Base-by-base conservation (phyloP, 2,888 invertebrate species). In the Acrobasis suavella region DNA sequence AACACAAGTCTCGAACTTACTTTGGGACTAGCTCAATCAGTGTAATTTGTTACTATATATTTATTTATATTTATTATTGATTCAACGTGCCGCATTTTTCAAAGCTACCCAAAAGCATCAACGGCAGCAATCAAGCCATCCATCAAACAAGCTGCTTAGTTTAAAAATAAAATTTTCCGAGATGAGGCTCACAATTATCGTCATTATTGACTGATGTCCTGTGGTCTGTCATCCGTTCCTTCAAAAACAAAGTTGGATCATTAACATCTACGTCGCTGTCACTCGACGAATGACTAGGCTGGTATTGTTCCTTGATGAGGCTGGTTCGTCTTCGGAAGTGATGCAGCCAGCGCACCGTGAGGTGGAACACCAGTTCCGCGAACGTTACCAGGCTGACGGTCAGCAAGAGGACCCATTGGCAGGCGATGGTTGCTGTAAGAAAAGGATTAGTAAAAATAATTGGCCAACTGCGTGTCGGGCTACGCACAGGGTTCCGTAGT, bases 311-410 rank as follows among this genome's bases (percentile, higher is more conserved):
- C 16, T 17, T 56, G 42, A 22, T 17, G 14, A 42, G 56, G 7
- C 16, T 9, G 1, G 42, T 42, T 2, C 72, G 70, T 9, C 75
- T 65, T 38, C 56, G 10, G 58, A 78, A 76, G 68, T 80, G 78
- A 52, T 75, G 66, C 16, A 49, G 22, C 81, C 78, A 83, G 0
- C 78, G 64, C 15, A 76, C 51, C 15, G 73, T 72, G 50, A 70
- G 64, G 77, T 78, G 71, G 75, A 78, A 86, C 17, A 81, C 3
- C 62, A 84, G 65, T 74, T 86, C 84, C 15, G 71, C 58, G 49
- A 63, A 60, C 9, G 67, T 62, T 49, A 83, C 52, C 32, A 73
- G 15, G 0, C 84, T 69, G 50, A 73, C 52, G 0, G 81, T 81
- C 16, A 74, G 42, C 54, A 75, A 54, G 2, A 67, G 56, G 38